Conservation (phyloP, 2,888 invertebrate genomes). For the Scaptomyza cyrtandrae region DNA sequence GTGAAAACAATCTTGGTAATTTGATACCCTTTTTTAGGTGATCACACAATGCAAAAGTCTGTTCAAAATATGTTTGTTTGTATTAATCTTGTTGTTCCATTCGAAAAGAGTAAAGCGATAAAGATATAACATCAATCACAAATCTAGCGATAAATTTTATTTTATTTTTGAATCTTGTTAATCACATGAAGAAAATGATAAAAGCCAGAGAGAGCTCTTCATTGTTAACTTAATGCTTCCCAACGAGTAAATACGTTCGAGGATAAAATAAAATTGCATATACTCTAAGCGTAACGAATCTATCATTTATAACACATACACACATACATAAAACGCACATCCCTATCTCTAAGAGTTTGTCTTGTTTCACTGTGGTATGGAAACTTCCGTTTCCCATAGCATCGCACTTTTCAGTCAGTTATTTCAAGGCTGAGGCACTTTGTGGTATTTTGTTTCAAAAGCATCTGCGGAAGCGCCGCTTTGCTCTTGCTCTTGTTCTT, state of each 20-base stretch:
- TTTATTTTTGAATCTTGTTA: no score
- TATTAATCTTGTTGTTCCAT: neutral
- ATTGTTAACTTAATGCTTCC: no score
- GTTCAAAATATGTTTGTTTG: neutral
- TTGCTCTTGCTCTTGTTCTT: conserved; percentile 8
- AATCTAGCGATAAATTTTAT: neutral
- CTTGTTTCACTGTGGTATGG: neutral
- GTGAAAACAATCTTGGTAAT: neutral
- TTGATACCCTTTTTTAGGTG: neutral
- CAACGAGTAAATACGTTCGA: no score
- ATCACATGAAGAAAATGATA: no score
- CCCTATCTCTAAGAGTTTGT: neutral
- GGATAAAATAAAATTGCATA: no score
- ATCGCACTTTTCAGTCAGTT: conserved; percentile 14
- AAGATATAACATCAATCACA: neutral
- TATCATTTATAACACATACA: neutral
- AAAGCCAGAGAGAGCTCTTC: no score
- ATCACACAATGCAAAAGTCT: neutral
- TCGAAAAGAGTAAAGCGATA: neutral
- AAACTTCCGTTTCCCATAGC: conserved; percentile 56
- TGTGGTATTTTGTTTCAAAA: conserved; percentile 56
- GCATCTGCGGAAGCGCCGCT: conserved; percentile 49
- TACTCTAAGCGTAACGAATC: neutral
- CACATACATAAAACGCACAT: neutral
- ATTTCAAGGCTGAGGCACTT: conserved; percentile 2